A percentile compares a stretch with the other conserved stretches of the same genome.
Evolutionary conservation across 2,113 vertebrate species (phyloP).

Genomic region (Dipodomys merriami): DNA sequence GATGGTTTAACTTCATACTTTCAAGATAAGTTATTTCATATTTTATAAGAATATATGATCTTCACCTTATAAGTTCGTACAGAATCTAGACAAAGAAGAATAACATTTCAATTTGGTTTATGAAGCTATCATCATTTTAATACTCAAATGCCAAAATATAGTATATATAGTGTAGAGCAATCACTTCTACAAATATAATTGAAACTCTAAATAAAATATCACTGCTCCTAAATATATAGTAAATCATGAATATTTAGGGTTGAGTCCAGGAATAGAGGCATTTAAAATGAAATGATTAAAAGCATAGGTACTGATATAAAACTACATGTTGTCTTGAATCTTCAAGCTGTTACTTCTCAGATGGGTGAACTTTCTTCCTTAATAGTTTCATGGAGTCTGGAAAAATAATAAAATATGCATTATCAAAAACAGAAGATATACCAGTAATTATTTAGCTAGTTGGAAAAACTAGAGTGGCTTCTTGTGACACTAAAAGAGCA

Average conservation of each 20-base stretch:
- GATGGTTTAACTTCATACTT: not conserved
- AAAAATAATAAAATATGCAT: not conserved
- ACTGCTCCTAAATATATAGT: not conserved
- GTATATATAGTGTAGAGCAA: not conserved
- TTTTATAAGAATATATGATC: constrained; percentile 27
- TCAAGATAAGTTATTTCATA: constrained; percentile 1
- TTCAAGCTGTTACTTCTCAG: not conserved
- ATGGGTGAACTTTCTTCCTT: not conserved
- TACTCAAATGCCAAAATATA: constrained; percentile 22
- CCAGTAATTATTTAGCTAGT: constrained; percentile 2
- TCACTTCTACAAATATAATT: constrained; percentile 4
- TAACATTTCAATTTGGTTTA: constrained; percentile 61
- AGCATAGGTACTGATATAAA: not conserved
- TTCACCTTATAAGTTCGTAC: not conserved
- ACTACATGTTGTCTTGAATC: not conserved
- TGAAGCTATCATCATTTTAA: constrained; percentile 48
- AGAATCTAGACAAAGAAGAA: constrained; percentile 17
- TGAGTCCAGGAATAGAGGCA: not conserved
- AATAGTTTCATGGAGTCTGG: not conserved
- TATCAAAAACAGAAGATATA: not conserved
- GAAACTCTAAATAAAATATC: constrained; percentile 48
- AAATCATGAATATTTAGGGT: constrained; percentile 16
- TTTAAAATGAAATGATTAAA: constrained; percentile 35
- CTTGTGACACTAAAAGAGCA: constrained; percentile 8
- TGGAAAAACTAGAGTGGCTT: not conserved